These are phyloP conservation scores for Cetoscarus ocellatus DNA, from an alignment of 2,797 vertebrate species.

Conservation along the genomic window DNA sequence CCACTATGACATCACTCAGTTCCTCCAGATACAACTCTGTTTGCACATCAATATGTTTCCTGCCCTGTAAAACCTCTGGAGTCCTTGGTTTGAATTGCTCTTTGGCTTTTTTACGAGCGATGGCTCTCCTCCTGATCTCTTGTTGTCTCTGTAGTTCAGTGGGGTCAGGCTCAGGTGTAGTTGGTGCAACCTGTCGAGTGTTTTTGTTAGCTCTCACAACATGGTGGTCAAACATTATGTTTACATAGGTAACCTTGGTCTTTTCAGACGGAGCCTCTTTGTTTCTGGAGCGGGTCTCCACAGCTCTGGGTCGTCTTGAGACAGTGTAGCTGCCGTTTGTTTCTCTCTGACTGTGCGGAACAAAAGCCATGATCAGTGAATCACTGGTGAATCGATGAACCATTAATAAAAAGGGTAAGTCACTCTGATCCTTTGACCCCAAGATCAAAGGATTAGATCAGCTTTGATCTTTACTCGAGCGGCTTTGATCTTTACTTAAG, in stretches of 20 bases:
- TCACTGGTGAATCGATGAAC: too few relatives aligned
- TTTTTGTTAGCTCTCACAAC: conserved; percentile 92
- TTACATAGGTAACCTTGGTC: conserved; percentile 75
- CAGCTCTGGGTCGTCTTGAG: conserved; percentile 86
- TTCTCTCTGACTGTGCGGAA: conserved; percentile 62
- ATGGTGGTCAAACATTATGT: conserved; percentile 94
- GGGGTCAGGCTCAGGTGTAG: conserved; percentile 67
- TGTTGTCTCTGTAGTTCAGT: conserved; percentile 81
- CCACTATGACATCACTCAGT: conserved; percentile 84
- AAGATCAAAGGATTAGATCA: too few relatives aligned
- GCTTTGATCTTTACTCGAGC: too few relatives aligned
- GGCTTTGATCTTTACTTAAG: too few relatives aligned
- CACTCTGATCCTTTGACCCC: too few relatives aligned
- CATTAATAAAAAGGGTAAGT: too few relatives aligned
- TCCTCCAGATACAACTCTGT: conserved; percentile 96
- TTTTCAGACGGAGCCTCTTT: conserved; percentile 78
- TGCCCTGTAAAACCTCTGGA: conserved; percentile 86
- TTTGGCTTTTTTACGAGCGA: conserved; percentile 72
- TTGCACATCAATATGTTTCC: conserved; percentile 89
- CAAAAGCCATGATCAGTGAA: conserved; percentile 78
- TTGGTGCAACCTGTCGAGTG: conserved; percentile 70
- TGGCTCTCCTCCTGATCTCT: conserved; percentile 77
- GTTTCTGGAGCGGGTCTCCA: conserved; percentile 82
- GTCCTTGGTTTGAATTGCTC: conserved; percentile 77
- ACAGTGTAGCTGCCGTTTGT: conserved; percentile 82